A percentile compares a stretch with the other conserved stretches of the same genome.
These are phyloP conservation scores for Orestias chungarensis DNA, from an alignment of 2,797 vertebrate genomes.

Conservation along the genomic window DNA sequence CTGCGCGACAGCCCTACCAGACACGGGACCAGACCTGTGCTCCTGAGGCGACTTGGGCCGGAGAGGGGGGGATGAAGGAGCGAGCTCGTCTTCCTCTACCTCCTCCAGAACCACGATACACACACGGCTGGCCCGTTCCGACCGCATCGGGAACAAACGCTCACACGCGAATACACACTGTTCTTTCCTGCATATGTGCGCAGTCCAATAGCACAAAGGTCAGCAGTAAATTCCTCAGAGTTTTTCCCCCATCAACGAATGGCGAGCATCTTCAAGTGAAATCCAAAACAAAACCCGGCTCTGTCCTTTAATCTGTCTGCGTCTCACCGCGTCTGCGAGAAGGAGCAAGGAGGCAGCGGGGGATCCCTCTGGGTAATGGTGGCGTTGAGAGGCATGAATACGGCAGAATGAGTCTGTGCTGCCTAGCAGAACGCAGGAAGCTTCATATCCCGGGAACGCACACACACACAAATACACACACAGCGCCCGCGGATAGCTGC, in stretches of 20 bases:
- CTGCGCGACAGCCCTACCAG: conserved; percentile 54
- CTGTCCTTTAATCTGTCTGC: conserved; percentile 62
- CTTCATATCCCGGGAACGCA: conserved; percentile 60
- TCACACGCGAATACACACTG: conserved; percentile 34
- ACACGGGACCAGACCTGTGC: conserved; percentile 60
- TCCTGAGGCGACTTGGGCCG: conserved; percentile 78
- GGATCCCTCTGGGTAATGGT: conserved; percentile 77
- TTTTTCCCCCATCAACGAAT: conserved; percentile 34
- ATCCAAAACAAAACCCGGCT: conserved; percentile 48
- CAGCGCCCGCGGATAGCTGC: conserved; percentile 53
- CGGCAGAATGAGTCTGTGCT: conserved; percentile 69
- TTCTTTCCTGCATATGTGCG: conserved; percentile 55
- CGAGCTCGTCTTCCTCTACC: conserved; percentile 95
- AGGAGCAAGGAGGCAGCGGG: conserved; percentile 61
- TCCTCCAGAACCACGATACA: conserved; percentile 99
- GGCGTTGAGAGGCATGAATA: conserved; percentile 62
- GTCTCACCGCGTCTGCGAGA: conserved; percentile 45
- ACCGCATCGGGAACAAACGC: conserved; percentile 73
- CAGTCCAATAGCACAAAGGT: conserved; percentile 39
- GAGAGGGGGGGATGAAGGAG: conserved; percentile 77
- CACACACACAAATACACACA: conserved; percentile 44
- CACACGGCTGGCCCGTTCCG: conserved; percentile 94
- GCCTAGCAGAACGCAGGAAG: conserved; percentile 63
- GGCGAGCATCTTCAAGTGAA: conserved; percentile 48
- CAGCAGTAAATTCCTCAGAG: conserved; percentile 41